Base-by-base conservation (phyloP, 2,888 invertebrate species). In the Drosophila pullipes region DNA sequence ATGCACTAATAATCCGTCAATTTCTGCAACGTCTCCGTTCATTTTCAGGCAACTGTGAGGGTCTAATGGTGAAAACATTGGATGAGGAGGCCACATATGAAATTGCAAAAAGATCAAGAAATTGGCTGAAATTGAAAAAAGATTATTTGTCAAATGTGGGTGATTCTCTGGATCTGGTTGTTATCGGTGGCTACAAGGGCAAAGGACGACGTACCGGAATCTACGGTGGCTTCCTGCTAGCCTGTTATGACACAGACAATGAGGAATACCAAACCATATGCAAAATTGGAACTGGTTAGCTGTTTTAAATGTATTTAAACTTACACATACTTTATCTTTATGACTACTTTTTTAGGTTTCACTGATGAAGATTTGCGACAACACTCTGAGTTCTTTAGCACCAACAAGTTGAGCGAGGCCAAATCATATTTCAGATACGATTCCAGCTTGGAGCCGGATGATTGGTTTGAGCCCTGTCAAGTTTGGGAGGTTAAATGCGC, bases 401-500 rank as follows among this genome's bases (percentile, higher is more conserved):
- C 95, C 2, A 96, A 97, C 84, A 94, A 97, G n/a, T 96, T 98
- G 50, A 94, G 95, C 0, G 94, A 94, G 41, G 96, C 98, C 0
- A 96, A 96, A 91, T 95, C 96, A 0, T 98, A 98, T 92, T 98
- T 97, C 91, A 95, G 96, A 55, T 98, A 94, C 93, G 98, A 98
- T 93, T 81, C 93, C 0, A 94, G 95, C 10, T 95, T 96, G 83
- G 94, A 95, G 85, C 97, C 98, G 1, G 98, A 99, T 94, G 97
- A 96, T 91, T 99, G 99, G 98, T 96, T 99, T 92, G 96, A 96
- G 79, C 95, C 98, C 5, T 95, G 95, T 22, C 95, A 96, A 93
- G 98, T 99, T 68, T 99, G 98, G 98, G 99, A 99, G 94, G 96
- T 99, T 65, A 98, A 99, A 93, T 98, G 98, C 93, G 99, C 99